Base-by-base conservation (phyloP, 2,113 vertebrate species). In the Scomber scombrus region DNA sequence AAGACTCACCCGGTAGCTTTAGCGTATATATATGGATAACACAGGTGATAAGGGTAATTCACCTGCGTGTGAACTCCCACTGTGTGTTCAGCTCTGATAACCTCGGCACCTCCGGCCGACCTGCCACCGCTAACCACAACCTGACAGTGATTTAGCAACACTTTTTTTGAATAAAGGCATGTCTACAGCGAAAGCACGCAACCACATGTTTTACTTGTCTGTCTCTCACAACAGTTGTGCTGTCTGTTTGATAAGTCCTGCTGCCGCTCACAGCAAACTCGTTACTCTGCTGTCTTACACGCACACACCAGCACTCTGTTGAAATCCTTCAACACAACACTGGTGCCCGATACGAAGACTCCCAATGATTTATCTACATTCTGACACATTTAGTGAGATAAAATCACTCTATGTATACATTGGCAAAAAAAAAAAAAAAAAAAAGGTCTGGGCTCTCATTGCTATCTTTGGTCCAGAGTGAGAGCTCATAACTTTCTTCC, bases 1-100 rank as follows among this genome's bases (percentile, higher is more conserved):
- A 80, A 66, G 18, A 56, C 85, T 88, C 21, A 10, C 75, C 5
- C 57, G 16, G 55, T 63, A 89, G 75, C 65, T 52, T 56, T 58
- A 23, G 62, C 73, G 16, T 73, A 21, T 60, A 55, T 34, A 75
- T 19, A 3, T 26, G 11, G 84, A 75, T 85, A 85, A 74, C 11
- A 40, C 45, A 77, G 63, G 21, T 81, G 84, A 82, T 84, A 73
- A 69, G 26, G 34, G 4, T 34, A 43, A 75, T 84, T 90, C 85
- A 91, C 85, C 88, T 90, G 85, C 67, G 64, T 72, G 70, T 93
- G 91, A 93, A 87, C 93, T 84, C 83, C 51, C 54, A 45, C 49
- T 83, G 88, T 88, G 81, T 85, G 82, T 51, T 81, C 26, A 75
- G 66, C 67, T 60, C 76, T 68, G 88, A 86, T 91, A 85, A 87